phyloP scores from a whole-genome alignment of 2,888 invertebrate genomes.

The Slavum lentiscoides region DNA sequence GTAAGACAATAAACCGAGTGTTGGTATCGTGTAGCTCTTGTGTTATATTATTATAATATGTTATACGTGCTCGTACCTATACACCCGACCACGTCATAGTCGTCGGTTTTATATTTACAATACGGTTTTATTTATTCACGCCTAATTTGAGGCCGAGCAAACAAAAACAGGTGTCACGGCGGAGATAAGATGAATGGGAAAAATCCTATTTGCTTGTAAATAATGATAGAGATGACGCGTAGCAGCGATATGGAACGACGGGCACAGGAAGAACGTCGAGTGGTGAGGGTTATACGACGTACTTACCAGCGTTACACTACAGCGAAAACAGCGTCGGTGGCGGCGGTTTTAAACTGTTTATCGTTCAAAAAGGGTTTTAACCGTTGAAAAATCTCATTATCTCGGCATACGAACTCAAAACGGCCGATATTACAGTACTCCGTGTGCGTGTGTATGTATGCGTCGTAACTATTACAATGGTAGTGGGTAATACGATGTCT shows the following conservation, averaged over 20 bases:
- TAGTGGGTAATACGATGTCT: no score
- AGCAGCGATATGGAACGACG: not conserved
- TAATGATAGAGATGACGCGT: not conserved
- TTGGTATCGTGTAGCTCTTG: no score
- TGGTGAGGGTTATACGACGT: not conserved
- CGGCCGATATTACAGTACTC: not conserved
- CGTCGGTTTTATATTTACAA: slow-evolving; percentile 37
- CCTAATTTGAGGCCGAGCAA: slow-evolving; percentile 32
- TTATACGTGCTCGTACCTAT: no score
- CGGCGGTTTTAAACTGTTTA: slow-evolving; percentile 14
- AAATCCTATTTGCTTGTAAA: slow-evolving; percentile 21
- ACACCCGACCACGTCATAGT: slow-evolving; percentile 6
- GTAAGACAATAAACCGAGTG: no score
- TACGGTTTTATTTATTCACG: slow-evolving; percentile 49
- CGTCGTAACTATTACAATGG: no score
- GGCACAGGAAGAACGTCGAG: slow-evolving; percentile 2
- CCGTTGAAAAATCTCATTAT: not conserved
- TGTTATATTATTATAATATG: no score
- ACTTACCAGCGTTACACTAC: no score
- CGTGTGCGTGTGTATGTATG: no score
- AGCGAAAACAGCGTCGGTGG: not conserved
- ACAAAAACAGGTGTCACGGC: slow-evolving; percentile 48
- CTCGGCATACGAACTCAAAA: no score
- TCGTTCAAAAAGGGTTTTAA: not conserved
- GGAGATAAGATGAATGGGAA: slow-evolving; percentile 44